These are phyloP conservation scores for Nesogale talazaci DNA, from an alignment of 2,113 vertebrate genomes.

Conservation along the genomic window DNA sequence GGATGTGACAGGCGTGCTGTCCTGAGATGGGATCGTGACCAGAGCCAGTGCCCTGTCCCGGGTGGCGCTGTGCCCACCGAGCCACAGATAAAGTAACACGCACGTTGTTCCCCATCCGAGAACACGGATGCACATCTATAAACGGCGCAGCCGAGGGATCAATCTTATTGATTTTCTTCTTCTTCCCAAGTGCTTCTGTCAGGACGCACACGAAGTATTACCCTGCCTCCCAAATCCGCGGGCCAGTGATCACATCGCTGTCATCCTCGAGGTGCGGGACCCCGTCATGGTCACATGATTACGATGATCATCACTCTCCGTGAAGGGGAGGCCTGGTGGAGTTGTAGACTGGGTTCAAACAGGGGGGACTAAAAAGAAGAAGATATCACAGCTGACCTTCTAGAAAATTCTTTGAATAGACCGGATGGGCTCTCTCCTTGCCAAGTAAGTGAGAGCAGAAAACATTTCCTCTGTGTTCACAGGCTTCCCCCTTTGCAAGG, in stretches of 20 bases:
- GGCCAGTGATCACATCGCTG: constrained; percentile 44
- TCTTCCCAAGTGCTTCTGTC: constrained; percentile 80
- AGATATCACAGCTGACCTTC: neutral
- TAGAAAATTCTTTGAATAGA: neutral
- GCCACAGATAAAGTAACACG: constrained; percentile 26
- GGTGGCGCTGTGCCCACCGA: neutral
- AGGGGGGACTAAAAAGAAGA: neutral
- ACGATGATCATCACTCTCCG: neutral
- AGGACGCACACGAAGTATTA: constrained; percentile 78
- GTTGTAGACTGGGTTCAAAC: constrained; percentile 1
- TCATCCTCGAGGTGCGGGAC: neutral
- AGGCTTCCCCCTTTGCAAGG: neutral
- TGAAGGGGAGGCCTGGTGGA: constrained; percentile 14
- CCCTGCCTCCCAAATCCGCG: constrained; percentile 63
- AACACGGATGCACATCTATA: constrained; percentile 65
- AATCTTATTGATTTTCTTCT: constrained; percentile 81
- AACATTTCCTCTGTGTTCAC: too few species aligned
- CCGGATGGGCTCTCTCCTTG: too few species aligned
- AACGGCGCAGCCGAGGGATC: constrained; percentile 65
- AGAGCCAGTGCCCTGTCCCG: neutral
- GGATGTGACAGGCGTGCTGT: rapidly evolving
- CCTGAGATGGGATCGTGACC: neutral
- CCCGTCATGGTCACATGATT: neutral
- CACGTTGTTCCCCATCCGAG: constrained; percentile 27
- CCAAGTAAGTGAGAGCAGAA: too few species aligned